Evolutionary conservation across 53 echinoderm and acorn worm genomes (phyloP), one percentile per base, ranked within the genome.

Genomic region (Luidia sarsii): DNA sequence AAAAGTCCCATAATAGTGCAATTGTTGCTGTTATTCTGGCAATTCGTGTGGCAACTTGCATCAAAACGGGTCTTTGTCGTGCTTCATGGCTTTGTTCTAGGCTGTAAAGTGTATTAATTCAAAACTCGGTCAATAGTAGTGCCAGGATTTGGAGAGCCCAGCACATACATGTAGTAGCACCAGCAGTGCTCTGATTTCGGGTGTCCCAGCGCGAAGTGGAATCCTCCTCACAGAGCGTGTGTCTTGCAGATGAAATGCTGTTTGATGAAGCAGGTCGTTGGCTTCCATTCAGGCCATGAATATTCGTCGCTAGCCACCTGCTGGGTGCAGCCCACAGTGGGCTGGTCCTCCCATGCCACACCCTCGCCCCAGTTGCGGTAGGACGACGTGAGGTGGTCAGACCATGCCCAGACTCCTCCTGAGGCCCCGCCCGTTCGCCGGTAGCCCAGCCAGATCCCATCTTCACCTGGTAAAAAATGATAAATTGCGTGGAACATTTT

Each of bases 391-490:
- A 53, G 82, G 16, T 64, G 80, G 90, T 89, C 89, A 6, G 75
- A 50, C 94, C 94, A 94, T 19, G 66, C 71, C 94, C 94, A 94
- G 18, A 70, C 53, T 24, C 73, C 79, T 64, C 81, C 89, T 15
- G 55, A 70, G 39, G 59, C 74, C 62, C 10, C 52, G 62, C 50
- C 80, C 18, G n/a, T 57, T 34, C 39, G 85, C 39, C 84, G 77
- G 82, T 81, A 81, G 49, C 94, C 94, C 33, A 94, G 72, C 94
- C 94, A 94, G 31, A 82, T 45, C 27, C 68, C 68, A 32, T 67
- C 30, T 25, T 82, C 56, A 31, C 82, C 82, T 82, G 67, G 15
- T 24, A 20, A 33, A n/a, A n/a, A n/a, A n/a, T n/a, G n/a, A n/a
- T n/a, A n/a, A n/a, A n/a, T n/a, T n/a, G n/a, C n/a, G n/a, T n/a